Base-by-base conservation (phyloP, 2,888 invertebrate species). In the Choristoneura rosaceana region DNA sequence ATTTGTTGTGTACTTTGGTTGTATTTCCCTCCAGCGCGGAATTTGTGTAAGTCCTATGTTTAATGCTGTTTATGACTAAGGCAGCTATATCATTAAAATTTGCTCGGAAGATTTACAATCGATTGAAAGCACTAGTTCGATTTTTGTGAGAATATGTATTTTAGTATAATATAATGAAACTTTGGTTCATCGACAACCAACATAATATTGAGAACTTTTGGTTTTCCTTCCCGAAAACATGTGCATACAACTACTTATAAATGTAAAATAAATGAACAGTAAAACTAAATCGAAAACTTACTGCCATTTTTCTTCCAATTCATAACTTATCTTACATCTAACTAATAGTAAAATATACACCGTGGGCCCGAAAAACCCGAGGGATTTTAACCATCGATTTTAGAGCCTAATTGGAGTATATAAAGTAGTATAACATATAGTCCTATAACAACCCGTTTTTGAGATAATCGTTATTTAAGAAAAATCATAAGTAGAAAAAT, bases 291-390 rank as follows among this genome's bases (percentile, higher is more conserved):
- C 15, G 34, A 10, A 12, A 64, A 64, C 10, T 34, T 33, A 64
- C 50, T 50, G 34, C 50, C 50, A 64, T 9, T 50, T 15, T 50
- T 64, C 50, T 64, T 50, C 64, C 64, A 50, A 45, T 14, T 12
- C 14, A 45, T 12, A 25, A 55, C 12, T 55, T 12, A 17, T 55
- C 55, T 55, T 17, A 15, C 2, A 17, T 2, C 0, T 52, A 15
- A 52, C 14, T 52, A 7, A 9, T 52, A 52, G 8, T 52, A 15
- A 15, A 17, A 8, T 52, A 17, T 52, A 34, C 5, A n/a, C n/a
- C n/a, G n/a, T n/a, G n/a, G n/a, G n/a, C n/a, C n/a, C n/a, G n/a
- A n/a, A n/a, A n/a, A n/a, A n/a, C n/a, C n/a, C n/a, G n/a, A n/a
- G n/a, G n/a, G n/a, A n/a, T n/a, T n/a, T n/a, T n/a, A n/a, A n/a